Conservation (phyloP, 2,888 invertebrate genomes). For the Himalopsyche kuldschensis region DNA sequence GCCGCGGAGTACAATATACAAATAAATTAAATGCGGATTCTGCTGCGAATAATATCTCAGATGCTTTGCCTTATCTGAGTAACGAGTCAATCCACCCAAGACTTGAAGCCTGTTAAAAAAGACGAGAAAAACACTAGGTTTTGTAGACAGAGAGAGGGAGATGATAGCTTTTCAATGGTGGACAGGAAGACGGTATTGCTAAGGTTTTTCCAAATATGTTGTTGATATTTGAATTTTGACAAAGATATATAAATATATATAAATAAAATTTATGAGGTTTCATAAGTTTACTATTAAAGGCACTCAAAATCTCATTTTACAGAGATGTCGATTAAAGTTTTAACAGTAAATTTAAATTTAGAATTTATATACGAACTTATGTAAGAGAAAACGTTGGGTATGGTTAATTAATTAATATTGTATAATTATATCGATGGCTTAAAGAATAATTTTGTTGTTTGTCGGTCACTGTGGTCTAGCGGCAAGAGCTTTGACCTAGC, state of each 20-base stretch:
- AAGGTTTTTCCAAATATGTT: constrained; percentile 2
- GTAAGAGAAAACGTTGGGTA: neutral
- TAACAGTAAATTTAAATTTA: neutral
- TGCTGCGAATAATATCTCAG: neutral
- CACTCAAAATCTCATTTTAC: neutral
- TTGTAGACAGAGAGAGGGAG: neutral
- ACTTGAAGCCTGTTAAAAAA: neutral
- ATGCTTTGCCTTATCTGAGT: neutral
- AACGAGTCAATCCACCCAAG: neutral
- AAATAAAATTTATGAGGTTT: neutral
- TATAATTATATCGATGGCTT: no score
- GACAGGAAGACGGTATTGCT: neutral
- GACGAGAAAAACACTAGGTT: neutral
- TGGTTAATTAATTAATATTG: neutral
- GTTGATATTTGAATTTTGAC: constrained; percentile 2
- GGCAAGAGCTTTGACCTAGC: no score
- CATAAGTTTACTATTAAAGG: neutral
- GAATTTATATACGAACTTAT: neutral
- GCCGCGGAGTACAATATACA: neutral
- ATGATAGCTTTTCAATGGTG: neutral
- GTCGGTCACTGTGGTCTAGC: no score
- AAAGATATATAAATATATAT: neutral
- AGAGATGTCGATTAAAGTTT: neutral
- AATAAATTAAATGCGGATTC: neutral
- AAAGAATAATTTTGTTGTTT: no score